A percentile compares a stretch with the other conserved stretches of the same genome.
These are phyloP conservation scores for Drosophila kambysellisi DNA, from an alignment of 2,888 invertebrate species.

Conservation along the genomic window DNA sequence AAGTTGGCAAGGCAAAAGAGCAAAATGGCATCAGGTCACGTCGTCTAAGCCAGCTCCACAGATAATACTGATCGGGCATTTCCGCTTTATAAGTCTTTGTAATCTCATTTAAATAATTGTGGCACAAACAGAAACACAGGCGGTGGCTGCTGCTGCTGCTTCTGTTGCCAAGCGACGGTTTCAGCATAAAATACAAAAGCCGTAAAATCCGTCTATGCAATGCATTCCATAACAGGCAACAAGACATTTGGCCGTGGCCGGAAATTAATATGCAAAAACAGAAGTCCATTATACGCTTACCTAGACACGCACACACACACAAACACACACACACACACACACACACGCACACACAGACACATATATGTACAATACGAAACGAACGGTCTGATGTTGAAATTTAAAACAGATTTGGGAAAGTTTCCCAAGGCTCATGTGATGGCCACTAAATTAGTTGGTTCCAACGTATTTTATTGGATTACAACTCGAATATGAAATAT, in stretches of 20 bases:
- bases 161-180: conserved; percentile 17
- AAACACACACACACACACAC: conserved; percentile 23
- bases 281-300: conserved; percentile 73
- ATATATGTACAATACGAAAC: background rate
- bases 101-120: conserved; percentile 81
- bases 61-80: conserved; percentile 63
- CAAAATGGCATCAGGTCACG: conserved; percentile 35
- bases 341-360: conserved; percentile 14
- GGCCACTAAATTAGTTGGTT: conserved; percentile 10
- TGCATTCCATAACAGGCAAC: conserved; percentile 26
- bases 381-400: conserved; percentile 19
- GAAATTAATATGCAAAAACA: conserved; percentile 81
- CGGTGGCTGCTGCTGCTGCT: background rate
- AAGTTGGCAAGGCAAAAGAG: conserved; percentile 34
- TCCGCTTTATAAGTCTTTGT: conserved; percentile 71
- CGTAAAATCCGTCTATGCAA: conserved; percentile 31
- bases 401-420: conserved; percentile 3
- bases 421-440: background rate
- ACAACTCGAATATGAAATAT: background rate
- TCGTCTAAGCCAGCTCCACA: conserved; percentile 15
- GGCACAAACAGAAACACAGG: conserved; percentile 51
- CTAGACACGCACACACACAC: conserved; percentile 42
- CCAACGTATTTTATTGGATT: background rate
- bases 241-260: conserved; percentile 45
- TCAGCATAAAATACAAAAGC: conserved; percentile 39